Evolutionary conservation across 1,140 invertebrate genomes (phyloP).

Genomic region (Pinna nobilis): DNA sequence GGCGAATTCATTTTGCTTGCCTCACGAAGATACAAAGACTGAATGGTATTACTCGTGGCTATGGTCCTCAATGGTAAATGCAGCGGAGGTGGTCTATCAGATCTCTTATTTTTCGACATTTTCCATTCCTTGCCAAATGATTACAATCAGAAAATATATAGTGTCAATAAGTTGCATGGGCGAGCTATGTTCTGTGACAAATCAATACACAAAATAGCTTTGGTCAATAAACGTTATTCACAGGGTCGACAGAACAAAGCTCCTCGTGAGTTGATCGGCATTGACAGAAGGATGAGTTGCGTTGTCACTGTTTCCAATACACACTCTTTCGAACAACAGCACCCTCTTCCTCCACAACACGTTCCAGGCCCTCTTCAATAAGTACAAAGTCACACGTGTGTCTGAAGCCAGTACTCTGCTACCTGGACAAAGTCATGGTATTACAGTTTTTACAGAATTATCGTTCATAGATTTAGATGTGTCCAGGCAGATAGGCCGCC

Average conservation of each 20-base stretch:
- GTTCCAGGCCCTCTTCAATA: constrained; percentile 17
- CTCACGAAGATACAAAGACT: constrained; percentile 2
- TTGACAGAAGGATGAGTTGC: not conserved
- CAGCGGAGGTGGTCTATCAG: constrained; percentile 24
- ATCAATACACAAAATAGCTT: constrained; percentile 1
- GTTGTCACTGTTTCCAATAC: constrained; percentile 9
- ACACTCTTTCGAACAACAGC: constrained; percentile 12
- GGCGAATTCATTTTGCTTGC: constrained; percentile 53
- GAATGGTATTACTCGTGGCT: constrained; percentile 39
- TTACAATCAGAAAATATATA: constrained; percentile 18
- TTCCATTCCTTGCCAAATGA: constrained; percentile 19
- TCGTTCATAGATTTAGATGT: constrained; percentile 43
- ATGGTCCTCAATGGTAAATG: constrained; percentile 39
- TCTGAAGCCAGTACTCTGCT: constrained; percentile 10
- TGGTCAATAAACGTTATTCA: constrained; percentile 14
- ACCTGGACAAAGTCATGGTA: constrained; percentile 24
- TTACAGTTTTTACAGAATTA: constrained; percentile 17
- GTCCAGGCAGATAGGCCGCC: constrained; percentile 41
- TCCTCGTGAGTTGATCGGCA: too few relatives aligned
- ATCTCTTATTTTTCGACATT: constrained; percentile 18
- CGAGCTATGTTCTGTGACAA: not conserved
- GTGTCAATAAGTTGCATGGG: constrained; percentile 1
- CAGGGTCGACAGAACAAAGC: constrained; percentile 7
- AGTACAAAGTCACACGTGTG: constrained; percentile 17
- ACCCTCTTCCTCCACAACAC: constrained; percentile 25